Evolutionary conservation across 2,888 invertebrate genomes (phyloP).

Genomic region (Hyalella azteca): DNA sequence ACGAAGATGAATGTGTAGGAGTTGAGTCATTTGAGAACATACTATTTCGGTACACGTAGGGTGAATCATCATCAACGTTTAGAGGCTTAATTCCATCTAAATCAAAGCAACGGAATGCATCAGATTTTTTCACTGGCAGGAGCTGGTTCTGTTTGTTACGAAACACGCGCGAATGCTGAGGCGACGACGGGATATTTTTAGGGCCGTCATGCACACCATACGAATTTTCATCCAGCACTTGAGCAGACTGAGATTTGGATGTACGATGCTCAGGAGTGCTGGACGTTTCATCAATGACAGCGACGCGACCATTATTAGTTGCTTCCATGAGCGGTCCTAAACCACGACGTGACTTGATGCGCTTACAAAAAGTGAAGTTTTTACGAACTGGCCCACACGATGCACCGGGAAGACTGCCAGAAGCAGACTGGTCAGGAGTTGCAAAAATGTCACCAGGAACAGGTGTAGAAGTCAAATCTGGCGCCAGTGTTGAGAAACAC

Average conservation of each 20-base stretch:
- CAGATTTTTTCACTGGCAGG: slow-evolving; percentile 43
- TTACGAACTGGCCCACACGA: neutral
- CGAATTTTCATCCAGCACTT: slow-evolving; percentile 48
- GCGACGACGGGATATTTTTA: slow-evolving; percentile 43
- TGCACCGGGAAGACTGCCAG: neutral
- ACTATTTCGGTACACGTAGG: neutral
- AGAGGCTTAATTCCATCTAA: slow-evolving; percentile 56
- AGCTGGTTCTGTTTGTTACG: slow-evolving; percentile 52
- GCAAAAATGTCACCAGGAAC: neutral
- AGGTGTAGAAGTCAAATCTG: slow-evolving; percentile 4
- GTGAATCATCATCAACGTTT: slow-evolving; percentile 43
- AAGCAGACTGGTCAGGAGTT: neutral
- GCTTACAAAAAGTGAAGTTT: neutral
- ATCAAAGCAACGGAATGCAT: slow-evolving; percentile 48
- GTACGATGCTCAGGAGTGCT: slow-evolving; percentile 10
- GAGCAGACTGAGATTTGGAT: neutral
- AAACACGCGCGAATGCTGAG: slow-evolving; percentile 46
- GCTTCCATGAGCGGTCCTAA: slow-evolving; percentile 56
- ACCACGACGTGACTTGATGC: slow-evolving; percentile 53
- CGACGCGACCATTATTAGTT: slow-evolving; percentile 39
- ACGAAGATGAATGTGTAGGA: neutral
- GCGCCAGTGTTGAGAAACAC: neutral
- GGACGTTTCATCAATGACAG: neutral
- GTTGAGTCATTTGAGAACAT: neutral
- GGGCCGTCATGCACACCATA: slow-evolving; percentile 41